These are phyloP conservation scores for Triplophysa rosa DNA, from an alignment of 2,113 vertebrate species.

Conservation along the genomic window DNA sequence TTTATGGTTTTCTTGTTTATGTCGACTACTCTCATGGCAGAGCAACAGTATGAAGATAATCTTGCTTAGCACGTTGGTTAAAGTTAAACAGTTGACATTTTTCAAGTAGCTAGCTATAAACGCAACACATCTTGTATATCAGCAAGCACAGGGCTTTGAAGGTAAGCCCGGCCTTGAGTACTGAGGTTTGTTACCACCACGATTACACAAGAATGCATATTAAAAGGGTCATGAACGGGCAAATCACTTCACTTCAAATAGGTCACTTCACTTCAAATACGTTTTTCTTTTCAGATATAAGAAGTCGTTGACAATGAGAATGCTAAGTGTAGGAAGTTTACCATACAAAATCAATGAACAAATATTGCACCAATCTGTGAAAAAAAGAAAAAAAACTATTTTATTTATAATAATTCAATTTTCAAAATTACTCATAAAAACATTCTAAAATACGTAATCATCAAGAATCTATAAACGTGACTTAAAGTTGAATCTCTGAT, in stretches of 20 bases:
- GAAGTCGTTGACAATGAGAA: too few species aligned
- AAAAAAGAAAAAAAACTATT: slow-evolving; percentile 21
- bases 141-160: too few species aligned
- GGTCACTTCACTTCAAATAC: too few species aligned
- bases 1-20: background rate
- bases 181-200: background rate
- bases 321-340: background rate
- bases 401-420: slow-evolving; percentile 12
- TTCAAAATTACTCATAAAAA: background rate
- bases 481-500: background rate
- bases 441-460: background rate
- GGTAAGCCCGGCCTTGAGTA: background rate
- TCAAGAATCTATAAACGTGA: background rate
- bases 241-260: too few species aligned
- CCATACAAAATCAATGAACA: background rate
- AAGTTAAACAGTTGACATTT: too few species aligned
- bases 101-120: too few species aligned
- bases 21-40: background rate
- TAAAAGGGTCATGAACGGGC: background rate
- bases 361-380: background rate
- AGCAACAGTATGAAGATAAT: background rate
- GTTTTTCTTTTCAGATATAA: too few species aligned
- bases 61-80: background rate
- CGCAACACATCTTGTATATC: too few species aligned
- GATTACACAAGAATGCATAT: background rate